Evolutionary conservation across 2,113 vertebrate genomes (phyloP).

Genomic region (Equus przewalskii): DNA sequence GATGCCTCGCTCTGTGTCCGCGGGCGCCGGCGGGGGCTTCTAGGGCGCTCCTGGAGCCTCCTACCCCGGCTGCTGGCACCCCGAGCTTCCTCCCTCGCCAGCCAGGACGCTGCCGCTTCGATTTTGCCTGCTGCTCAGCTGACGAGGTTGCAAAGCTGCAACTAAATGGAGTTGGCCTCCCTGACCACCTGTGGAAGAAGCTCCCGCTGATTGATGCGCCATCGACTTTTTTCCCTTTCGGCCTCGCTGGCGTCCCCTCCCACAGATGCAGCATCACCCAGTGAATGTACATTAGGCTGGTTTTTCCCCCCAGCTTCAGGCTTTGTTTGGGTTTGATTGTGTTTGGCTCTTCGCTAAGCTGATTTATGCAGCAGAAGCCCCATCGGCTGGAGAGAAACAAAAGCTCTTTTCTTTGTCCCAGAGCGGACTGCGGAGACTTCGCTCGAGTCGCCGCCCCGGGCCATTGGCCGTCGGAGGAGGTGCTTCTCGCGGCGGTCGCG

Average conservation of each 20-base stretch:
- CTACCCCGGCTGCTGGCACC: conserved; percentile 48
- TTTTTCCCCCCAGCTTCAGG: conserved; percentile 70
- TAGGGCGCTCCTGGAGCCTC: conserved; percentile 13
- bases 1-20: neutral
- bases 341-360: conserved; percentile 81
- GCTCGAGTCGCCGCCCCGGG: conserved; percentile 57
- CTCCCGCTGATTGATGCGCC: conserved; percentile 60
- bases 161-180: conserved; percentile 24
- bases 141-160: conserved; percentile 20
- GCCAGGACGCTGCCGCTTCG: conserved; percentile 21
- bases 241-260: conserved; percentile 75
- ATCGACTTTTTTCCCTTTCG: neutral
- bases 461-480: conserved; percentile 62
- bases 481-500: neutral
- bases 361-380: conserved; percentile 83
- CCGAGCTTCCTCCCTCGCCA: conserved; percentile 28
- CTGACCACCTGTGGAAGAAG: conserved; percentile 82
- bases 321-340: conserved; percentile 82
- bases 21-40: neutral
- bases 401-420: conserved; percentile 85
- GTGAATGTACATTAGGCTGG: conserved; percentile 79
- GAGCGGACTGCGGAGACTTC: conserved; percentile 56
- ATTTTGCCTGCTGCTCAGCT: neutral
- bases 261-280: conserved; percentile 75
- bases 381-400: conserved; percentile 78